Conservation (phyloP, 1,140 invertebrate genomes). For the Rhizoglyphus robini region DNA sequence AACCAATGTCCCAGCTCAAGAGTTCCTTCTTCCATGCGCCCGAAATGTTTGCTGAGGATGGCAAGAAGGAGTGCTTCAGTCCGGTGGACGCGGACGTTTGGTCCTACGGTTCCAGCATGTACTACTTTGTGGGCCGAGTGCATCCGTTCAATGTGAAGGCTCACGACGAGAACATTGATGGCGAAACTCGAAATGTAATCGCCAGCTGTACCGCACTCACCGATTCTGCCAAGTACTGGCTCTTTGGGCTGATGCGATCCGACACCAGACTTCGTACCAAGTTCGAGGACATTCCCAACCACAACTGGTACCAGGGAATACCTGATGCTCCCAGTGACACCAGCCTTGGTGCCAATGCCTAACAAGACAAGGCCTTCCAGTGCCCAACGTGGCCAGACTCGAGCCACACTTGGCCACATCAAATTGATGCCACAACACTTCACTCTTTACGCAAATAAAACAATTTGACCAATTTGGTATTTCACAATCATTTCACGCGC, state of each 20-base stretch:
- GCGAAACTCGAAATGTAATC: background rate
- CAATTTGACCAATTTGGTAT: too few species aligned
- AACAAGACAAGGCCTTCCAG: too few species aligned
- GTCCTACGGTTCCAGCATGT: conserved; percentile 6
- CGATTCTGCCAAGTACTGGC: background rate
- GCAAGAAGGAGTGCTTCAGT: background rate
- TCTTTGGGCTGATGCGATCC: background rate
- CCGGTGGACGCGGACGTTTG: conserved; percentile 6
- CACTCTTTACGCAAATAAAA: too few species aligned
- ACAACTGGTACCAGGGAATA: too few species aligned
- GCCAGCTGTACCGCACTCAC: background rate
- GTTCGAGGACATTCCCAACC: background rate
- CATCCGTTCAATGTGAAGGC: conserved; percentile 6
- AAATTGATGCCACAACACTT: too few species aligned
- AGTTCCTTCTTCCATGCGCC: background rate
- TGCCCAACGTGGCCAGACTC: too few species aligned
- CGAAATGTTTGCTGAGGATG: background rate
- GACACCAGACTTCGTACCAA: background rate
- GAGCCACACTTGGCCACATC: too few species aligned
- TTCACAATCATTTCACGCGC: too few species aligned
- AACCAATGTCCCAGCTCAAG: background rate
- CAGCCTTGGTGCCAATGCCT: too few species aligned
- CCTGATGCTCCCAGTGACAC: too few species aligned
- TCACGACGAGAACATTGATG: background rate
- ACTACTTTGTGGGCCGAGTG: background rate